Percentiles rank a stretch among this genome's conserved stretches.
Evolutionary conservation across 2,888 invertebrate species (phyloP).

Genomic region (Scaptomyza parva): DNA sequence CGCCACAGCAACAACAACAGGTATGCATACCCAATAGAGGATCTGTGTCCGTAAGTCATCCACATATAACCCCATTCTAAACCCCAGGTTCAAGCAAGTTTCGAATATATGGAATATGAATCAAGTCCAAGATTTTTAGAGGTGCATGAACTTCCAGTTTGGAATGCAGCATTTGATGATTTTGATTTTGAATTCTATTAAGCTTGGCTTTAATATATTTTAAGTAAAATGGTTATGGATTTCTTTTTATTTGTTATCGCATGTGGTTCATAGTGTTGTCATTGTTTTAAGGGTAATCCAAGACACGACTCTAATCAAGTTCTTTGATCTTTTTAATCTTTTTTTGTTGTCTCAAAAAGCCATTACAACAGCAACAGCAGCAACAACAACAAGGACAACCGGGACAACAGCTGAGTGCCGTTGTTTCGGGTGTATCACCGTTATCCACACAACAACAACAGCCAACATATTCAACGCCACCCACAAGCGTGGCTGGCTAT

Average conservation of each 20-base stretch:
- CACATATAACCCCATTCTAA: too few species aligned
- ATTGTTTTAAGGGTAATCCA: too few species aligned
- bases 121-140: background rate
- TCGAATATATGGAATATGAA: too few species aligned
- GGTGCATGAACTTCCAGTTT: background rate
- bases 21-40: constrained; percentile 26
- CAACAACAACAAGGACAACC: constrained; percentile 35
- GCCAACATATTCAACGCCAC: constrained; percentile 82
- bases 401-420: constrained; percentile 53
- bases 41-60: too few species aligned
- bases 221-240: too few species aligned
- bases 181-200: background rate
- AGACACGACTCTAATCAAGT: too few species aligned
- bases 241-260: too few species aligned
- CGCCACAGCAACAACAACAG: constrained; percentile 60
- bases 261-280: too few species aligned
- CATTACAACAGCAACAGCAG: constrained; percentile 50
- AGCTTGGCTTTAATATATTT: too few species aligned
- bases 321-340: background rate
- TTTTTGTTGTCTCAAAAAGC: too few species aligned
- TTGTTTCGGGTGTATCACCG: constrained; percentile 81
- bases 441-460: constrained; percentile 80
- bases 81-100: background rate
- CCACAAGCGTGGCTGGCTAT: constrained; percentile 76
- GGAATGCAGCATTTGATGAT: background rate